Evolutionary conservation across 1,140 invertebrate species (phyloP), one percentile per base, ranked within the genome.

Genomic region (Drosophila sturtevanti): DNA sequence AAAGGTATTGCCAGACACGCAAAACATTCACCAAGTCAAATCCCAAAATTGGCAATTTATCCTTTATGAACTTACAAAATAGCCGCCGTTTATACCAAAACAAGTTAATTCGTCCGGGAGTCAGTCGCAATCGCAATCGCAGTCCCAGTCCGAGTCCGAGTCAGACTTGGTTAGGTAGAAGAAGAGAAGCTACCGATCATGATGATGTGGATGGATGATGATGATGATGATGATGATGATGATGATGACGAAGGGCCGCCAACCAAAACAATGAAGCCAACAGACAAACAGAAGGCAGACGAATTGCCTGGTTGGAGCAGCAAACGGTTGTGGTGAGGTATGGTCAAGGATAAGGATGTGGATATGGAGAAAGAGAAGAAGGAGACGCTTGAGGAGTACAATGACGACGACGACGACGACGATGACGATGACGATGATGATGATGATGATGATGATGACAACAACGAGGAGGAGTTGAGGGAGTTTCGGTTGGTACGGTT

Each of bases 61-160:
- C 87, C 87, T 90, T 90, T 90, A 90, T 90, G 87, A 90, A 90
- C 87, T 90, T 90, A 90, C 87, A 90, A 90, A 90, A 90, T 90
- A 90, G 87, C 87, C 87, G 87, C 87, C 81, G 79, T 90, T 90
- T 90, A 90, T 90, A 90, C 87, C 87, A 90, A 90, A 90, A 90
- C 87, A 90, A 90, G 87, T 90, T 90, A 90, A 90, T 90, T 90
- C 87, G 87, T 90, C 74, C 77, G 60, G 56, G 70, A 81, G 68
- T 81, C 54, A 66, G 72, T 52, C 51, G 55, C 67, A 68, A 66
- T 61, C 38, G 18, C 58, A 61, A n/a, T n/a, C n/a, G n/a, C n/a
- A n/a, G 31, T 12, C 27, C 12, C 51, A 65, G 72, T 51, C 48
- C 54, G 60, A 68, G 66, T 62, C 52, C 21, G 35, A 61, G 22